Evolutionary conservation across 2,888 invertebrate genomes (phyloP), one percentile per base, ranked within the genome.

Genomic region (Campoplex capitator): DNA sequence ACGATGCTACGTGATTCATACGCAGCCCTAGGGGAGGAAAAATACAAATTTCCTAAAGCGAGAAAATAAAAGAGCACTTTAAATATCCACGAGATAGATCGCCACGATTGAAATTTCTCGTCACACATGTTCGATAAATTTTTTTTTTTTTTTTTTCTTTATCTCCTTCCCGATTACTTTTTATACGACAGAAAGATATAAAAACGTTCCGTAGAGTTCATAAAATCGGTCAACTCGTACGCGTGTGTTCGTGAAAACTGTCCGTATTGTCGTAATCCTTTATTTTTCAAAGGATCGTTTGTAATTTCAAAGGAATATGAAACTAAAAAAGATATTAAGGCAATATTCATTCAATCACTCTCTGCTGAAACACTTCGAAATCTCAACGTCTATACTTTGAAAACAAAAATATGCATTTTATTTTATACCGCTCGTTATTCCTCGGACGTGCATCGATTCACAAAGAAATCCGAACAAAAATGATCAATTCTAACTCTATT

Each of bases 121-220:
- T 9, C n/a, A n/a, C 56, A 58, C 58, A 23, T n/a, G 58, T 28
- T 58, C 58, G 28, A 58, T 58, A 58, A 58, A 28, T 58, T 58
- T 58, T 58, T 58, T 23, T 23, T 23, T 23, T 23, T 23, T 23
- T 23, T 23, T 23, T 23, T 23, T 23, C 23, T 23, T 58, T 58
- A 58, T 58, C 58, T 58, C 11, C 11, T 58, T 23, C 13, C 58
- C 28, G 58, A 58, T 28, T 58, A 58, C 58, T 28, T 28, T 58
- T 58, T 58, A 58, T 58, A 28, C 58, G 58, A 58, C 28, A 58
- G 58, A 58, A 23, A 28, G 58, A 58, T 28, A 58, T 58, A 58
- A 58, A 58, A 58, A 58, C 58, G 28, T 58, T 23, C 11, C 28
- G 58, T 23, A 28, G 28, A 58, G 58, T 58, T 58, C 58, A 28